Evolutionary conservation across 2,797 vertebrate species (phyloP), one percentile per base, ranked within the genome.

Genomic region (Salmo trutta): DNA sequence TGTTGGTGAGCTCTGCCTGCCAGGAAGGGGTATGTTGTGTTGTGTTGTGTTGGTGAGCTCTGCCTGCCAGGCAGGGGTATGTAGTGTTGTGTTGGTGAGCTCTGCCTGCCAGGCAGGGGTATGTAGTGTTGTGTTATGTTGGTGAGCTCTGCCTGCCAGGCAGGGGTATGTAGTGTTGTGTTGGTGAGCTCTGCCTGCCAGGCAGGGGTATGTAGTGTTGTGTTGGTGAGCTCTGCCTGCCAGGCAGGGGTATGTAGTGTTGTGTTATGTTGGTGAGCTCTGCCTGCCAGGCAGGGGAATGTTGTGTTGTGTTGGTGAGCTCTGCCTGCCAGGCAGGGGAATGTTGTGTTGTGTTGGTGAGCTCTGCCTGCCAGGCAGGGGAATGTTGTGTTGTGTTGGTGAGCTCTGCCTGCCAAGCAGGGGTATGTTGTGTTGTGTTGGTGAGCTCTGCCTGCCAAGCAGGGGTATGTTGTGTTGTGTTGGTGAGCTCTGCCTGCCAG

Each of bases 391-490:
- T 83, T 71, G 81, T 7, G 78, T 81, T 77, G 79, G 79, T n/a
- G 17, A n/a, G 3, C 17, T 19, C 54, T 56, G 16, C 19, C 54
- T 56, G 17, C 19, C 85, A 75, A 81, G 31, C 51, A 82, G 81
- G 24, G 24, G 79, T 81, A 78, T 88, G 88, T 71, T 54, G 77
- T 71, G 24, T 24, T 24, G 81, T 7, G 78, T 81, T 77, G 79
- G 79, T n/a, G 19, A n/a, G 2, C 10, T n/a, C 19, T 59, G 5
- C 56, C 56, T 21, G 19, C 19, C 85, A 75, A 81, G 33, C 51
- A 82, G 86, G 81, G 82, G 79, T 79, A 78, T 88, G 88, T 72
- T 52, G 76, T 84, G 78, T 84, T 71, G 81, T 7, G 78, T 81
- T 77, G 78, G 79, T 41, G 41, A 41, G 8, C 33, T 12, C 8